Percentiles rank a stretch among this genome's conserved stretches.
Conservation (phyloP, 2,888 invertebrate genomes). For the Caenorhabditis virilis region DNA sequence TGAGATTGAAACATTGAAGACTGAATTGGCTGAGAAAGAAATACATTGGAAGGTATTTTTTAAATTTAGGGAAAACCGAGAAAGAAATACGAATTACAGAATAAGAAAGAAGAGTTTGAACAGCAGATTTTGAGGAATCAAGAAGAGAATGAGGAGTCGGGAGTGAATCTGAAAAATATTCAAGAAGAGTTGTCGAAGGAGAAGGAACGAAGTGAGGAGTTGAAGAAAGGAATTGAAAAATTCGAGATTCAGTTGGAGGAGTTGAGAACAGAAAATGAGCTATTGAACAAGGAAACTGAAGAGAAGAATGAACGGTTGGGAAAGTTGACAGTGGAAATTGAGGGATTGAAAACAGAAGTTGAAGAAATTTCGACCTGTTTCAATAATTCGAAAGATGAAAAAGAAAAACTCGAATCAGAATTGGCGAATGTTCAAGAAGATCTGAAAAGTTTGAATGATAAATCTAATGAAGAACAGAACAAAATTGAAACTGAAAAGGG, state of each 20-base stretch:
- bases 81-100: constrained; percentile 2
- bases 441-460: neutral
- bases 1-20: constrained; percentile 21
- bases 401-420: neutral
- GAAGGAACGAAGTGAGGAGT: constrained; percentile 10
- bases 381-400: neutral
- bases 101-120: constrained; percentile 44
- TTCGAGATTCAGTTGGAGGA: constrained; percentile 15
- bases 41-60: constrained; percentile 36
- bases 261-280: neutral
- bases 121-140: constrained; percentile 46
- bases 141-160: constrained; percentile 44
- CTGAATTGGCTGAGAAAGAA: constrained; percentile 27
- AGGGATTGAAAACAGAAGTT: constrained; percentile 17
- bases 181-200: constrained; percentile 33
- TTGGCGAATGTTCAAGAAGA: neutral
- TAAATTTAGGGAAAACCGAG: too few species aligned
- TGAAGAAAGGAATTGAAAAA: constrained; percentile 12
- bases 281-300: neutral
- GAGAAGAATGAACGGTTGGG: constrained; percentile 8
- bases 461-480: neutral
- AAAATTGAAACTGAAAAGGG: constrained; percentile 16
- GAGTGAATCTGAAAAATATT: constrained; percentile 10
- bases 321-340: constrained; percentile 9
- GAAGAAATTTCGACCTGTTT: constrained; percentile 4